Base-by-base conservation (phyloP, 2,113 vertebrate species). In the Pipra filicauda region DNA sequence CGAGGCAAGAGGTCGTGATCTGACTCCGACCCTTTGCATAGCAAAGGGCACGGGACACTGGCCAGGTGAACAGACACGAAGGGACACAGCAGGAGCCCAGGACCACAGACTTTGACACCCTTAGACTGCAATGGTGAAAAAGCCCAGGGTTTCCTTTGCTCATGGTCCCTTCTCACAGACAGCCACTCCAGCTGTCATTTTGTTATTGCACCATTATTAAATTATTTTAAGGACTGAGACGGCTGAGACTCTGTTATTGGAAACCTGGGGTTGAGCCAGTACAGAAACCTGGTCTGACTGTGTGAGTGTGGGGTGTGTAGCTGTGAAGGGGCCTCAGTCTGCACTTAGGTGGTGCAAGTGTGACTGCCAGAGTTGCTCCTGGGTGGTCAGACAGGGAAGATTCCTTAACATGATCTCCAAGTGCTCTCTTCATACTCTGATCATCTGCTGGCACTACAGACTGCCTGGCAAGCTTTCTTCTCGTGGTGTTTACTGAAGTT, bases 331-430 rank as follows among this genome's bases (percentile, higher is more conserved):
- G 27, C 18, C 37, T 61, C 33, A 18, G 16, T 70, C 23, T n/a
- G 65, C 13, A 39, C 39, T 70, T 28, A 62, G 30, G 6, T 6
- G 22, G 15, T 70, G 65, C 27, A 23, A 87, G 22, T 46, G 46
- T 52, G 55, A 70, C 33, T 39, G 62, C 27, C n/a, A 54, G 65
- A 54, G 65, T 4, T 15, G 6, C 33, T 39, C 28, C 18, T n/a
- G 17, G 24, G 20, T 48, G 18, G 24, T 6, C 65, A 71, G 28
- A 46, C 23, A n/a, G 15, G 20, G 15, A n/a, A n/a, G 12, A 54
- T 24, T 28, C 18, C 11, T 46, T 15, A 44, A 19, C 12, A 12
- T 12, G 46, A 61, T 15, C 15, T 65, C 15, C 0, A 0, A 46
- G 66, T 14, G 6, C 39, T 55, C 9, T 33, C 22, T 59, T 65